phyloP scores from a whole-genome alignment of 2,113 vertebrate species.

The Kryptolebias marmoratus region DNA sequence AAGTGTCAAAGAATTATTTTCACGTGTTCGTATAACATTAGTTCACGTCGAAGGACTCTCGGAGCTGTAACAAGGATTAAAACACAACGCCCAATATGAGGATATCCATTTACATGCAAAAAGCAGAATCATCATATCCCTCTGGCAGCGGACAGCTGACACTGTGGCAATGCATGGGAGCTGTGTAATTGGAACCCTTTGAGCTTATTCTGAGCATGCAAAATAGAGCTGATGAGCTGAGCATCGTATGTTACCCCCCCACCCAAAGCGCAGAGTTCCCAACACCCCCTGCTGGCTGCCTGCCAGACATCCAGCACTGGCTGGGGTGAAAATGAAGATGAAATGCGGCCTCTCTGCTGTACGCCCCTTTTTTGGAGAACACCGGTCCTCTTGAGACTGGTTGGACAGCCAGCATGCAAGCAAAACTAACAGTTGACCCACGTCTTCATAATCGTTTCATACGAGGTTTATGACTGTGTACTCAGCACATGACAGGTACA shows the following conservation, averaged over 20 bases:
- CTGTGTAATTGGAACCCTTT: conserved; percentile 76
- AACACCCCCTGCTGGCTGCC: conserved; percentile 46
- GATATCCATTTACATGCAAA: conserved; percentile 78
- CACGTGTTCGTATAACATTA: conserved; percentile 28
- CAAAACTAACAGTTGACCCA: conserved; percentile 30
- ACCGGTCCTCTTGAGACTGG: conserved; percentile 37
- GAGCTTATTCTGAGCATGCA: conserved; percentile 80
- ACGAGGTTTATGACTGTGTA: conserved; percentile 10
- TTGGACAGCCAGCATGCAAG: conserved; percentile 39
- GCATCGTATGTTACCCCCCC: conserved; percentile 60
- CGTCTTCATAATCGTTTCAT: conserved; percentile 28
- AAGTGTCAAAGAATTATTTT: conserved; percentile 46
- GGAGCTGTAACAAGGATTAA: conserved; percentile 62
- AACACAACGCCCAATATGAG: conserved; percentile 70
- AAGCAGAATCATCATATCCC: conserved; percentile 80
- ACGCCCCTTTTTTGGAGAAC: conserved; percentile 74
- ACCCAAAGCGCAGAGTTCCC: conserved; percentile 33
- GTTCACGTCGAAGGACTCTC: conserved; percentile 13
- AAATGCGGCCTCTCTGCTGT: conserved; percentile 55
- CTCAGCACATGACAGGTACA: neutral
- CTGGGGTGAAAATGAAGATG: conserved; percentile 70
- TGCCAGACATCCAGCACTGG: conserved; percentile 38
- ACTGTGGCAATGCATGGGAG: conserved; percentile 77
- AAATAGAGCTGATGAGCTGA: conserved; percentile 70
- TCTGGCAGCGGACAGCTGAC: conserved; percentile 77